A percentile compares a stretch with the other conserved stretches of the same genome.
These are phyloP conservation scores for Chiridota heheva DNA, from an alignment of 35 echinoderm and acorn worm species.

Conservation along the genomic window DNA sequence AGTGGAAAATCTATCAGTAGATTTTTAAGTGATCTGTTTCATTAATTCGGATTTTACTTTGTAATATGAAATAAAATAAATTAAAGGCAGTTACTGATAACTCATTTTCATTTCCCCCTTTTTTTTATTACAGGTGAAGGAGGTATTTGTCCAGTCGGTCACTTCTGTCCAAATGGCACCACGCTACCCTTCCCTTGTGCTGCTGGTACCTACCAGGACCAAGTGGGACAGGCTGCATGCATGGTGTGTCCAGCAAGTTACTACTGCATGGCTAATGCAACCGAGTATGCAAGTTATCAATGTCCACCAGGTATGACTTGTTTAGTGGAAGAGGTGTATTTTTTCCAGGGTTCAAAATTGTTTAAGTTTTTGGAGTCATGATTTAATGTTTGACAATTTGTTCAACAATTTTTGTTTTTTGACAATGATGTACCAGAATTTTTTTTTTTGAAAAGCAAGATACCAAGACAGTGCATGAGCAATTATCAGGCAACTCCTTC, in stretches of 20 bases:
- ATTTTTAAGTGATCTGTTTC: too few relatives aligned
- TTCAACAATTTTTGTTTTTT: too few relatives aligned
- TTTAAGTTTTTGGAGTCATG: too few relatives aligned
- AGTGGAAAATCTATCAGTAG: too few relatives aligned
- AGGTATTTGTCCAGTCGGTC: conserved; percentile 91
- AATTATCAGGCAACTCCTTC: too few relatives aligned
- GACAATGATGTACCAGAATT: too few relatives aligned
- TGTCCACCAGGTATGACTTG: conserved; percentile 71
- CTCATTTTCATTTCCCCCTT: background rate
- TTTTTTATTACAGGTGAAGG: conserved; percentile 71
- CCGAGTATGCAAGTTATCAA: conserved; percentile 62
- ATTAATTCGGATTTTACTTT: background rate
- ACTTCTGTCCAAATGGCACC: conserved; percentile 84
- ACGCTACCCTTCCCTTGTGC: conserved; percentile 63
- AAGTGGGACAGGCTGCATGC: conserved; percentile 56
- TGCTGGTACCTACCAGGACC: conserved; percentile 70
- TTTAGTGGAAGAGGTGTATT: background rate
- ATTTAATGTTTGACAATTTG: too few relatives aligned
- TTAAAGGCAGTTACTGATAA: background rate
- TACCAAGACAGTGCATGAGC: too few relatives aligned
- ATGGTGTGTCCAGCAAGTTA: conserved; percentile 72
- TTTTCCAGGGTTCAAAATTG: too few relatives aligned
- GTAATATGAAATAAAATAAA: background rate
- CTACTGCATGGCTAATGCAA: conserved; percentile 80
- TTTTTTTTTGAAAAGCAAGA: too few relatives aligned